Base-by-base conservation (phyloP, 1,140 invertebrate species). In the Globodera rostochiensis region DNA sequence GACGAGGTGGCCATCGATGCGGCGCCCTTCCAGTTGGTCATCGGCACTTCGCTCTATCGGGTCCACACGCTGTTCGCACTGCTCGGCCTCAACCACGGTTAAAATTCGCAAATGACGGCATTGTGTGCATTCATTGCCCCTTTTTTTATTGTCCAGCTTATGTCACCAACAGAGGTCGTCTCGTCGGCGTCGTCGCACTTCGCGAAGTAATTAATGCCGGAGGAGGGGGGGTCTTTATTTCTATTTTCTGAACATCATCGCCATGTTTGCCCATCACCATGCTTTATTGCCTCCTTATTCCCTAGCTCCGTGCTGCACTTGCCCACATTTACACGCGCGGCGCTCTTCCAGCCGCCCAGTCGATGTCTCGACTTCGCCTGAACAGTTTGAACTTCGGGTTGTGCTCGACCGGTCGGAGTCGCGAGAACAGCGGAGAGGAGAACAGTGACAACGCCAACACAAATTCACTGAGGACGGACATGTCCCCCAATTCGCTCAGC, bases 51-150 rank as follows among this genome's bases (percentile, higher is more conserved):
- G 0, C 91, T 99, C 49, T 93, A 98, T 85, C 98, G 98, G 92
- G 95, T 97, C 3, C 97, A 99, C 91, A 98, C 96, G 9, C 91
- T 98, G 8, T 99, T 99, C 91, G 98, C 95, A 6, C 94, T 98
- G 92, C 93, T 99, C 69, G 96, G 96, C 47, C 94, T 99, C 5
- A 97, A 96, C 91, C 94, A 96, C 88, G 77, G 77, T 78, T 4
- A 69, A 50, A 9, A 47, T 67, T 6, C 15, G 57, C 57, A 64
- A 19, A 6, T 19, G 57, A 19, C 64, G 67, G 47, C 70, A 25
- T 19, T 67, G 45, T 53, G 53, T 60, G 13, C 6, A 67, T 19
- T 25, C 4, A 60, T 67, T 25, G n/a, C 36, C n/a, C 46, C 6
- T 25, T 69, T 25, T 47, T 11, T 19, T 15, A 46, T 70, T 78